Evolutionary conservation across 1,140 invertebrate genomes (phyloP).

Genomic region (Drosophila yakuba): DNA sequence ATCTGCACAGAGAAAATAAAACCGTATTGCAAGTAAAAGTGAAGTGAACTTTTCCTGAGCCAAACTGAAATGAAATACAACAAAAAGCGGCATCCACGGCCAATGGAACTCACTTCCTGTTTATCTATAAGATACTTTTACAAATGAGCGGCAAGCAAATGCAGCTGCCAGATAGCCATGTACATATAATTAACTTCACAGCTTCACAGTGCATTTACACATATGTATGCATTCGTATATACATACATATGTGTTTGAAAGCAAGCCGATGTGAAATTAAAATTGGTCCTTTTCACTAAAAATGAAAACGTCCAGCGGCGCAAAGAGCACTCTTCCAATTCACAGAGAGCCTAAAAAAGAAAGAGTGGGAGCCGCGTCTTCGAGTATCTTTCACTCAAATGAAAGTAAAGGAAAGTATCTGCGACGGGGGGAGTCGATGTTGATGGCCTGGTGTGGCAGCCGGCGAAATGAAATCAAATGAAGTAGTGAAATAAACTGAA

Average conservation of each 20-base stretch:
- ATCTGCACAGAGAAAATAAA: constrained; percentile 29
- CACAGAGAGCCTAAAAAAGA: constrained; percentile 9
- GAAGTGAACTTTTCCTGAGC: constrained; percentile 48
- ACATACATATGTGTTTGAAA: constrained; percentile 52
- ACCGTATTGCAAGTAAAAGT: constrained; percentile 61
- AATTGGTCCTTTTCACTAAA: constrained; percentile 78
- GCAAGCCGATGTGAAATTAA: constrained; percentile 67
- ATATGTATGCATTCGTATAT: not conserved
- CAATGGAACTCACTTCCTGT: constrained; percentile 66
- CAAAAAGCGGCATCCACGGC: constrained; percentile 34
- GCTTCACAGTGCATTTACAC: constrained; percentile 48
- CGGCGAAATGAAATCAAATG: constrained; percentile 77
- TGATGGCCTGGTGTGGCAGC: constrained; percentile 19
- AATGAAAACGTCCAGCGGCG: constrained; percentile 57
- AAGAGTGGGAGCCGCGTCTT: constrained; percentile 1
- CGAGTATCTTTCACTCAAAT: constrained; percentile 80
- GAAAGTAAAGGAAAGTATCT: constrained; percentile 80
- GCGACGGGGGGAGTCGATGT: constrained; percentile 27
- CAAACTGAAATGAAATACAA: constrained; percentile 44
- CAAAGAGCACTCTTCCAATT: constrained; percentile 19
- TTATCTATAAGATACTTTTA: constrained; percentile 68
- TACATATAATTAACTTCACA: constrained; percentile 65
- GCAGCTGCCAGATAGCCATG: constrained; percentile 54
- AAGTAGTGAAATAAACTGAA: constrained; percentile 75
- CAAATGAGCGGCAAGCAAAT: constrained; percentile 47